phyloP scores from a whole-genome alignment of 2,888 invertebrate genomes.

The Lasioglossum leucozonium region DNA sequence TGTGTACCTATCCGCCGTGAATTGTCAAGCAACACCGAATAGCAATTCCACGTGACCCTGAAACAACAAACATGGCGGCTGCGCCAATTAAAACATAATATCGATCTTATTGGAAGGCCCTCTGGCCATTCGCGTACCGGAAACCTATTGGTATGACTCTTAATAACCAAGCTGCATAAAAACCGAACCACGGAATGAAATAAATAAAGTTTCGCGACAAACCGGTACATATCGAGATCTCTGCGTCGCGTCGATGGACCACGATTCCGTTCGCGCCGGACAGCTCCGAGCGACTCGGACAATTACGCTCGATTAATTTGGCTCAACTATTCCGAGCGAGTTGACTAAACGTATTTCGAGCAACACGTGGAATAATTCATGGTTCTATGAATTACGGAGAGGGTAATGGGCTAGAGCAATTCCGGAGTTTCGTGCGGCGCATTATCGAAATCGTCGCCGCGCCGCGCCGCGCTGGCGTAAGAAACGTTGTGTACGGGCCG shows the following conservation, averaged over 20 bases:
- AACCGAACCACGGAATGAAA: too few species aligned
- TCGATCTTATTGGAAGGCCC: not conserved
- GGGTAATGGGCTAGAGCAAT: conserved; percentile 34
- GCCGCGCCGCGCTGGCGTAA: not conserved
- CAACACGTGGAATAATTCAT: conserved; percentile 55
- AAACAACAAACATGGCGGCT: not conserved
- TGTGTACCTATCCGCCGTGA: too few species aligned
- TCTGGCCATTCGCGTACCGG: not conserved
- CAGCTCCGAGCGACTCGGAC: conserved; percentile 10
- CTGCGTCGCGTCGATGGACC: conserved; percentile 3
- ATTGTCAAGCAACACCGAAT: too few species aligned
- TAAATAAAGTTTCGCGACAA: too few species aligned
- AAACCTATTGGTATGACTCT: too few species aligned
- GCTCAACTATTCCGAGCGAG: conserved; percentile 22
- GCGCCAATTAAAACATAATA: not conserved
- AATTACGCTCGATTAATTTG: conserved; percentile 54
- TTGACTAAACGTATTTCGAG: conserved; percentile 49
- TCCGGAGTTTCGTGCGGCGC: conserved; percentile 26
- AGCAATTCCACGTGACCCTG: not conserved
- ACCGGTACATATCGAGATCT: not conserved
- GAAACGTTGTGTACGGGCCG: conserved; percentile 13
- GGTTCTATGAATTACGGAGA: conserved; percentile 50
- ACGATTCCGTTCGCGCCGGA: not conserved
- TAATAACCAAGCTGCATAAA: too few species aligned
- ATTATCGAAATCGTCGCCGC: conserved; percentile 27